Percentiles rank a stretch among this genome's conserved stretches.
phyloP scores from a whole-genome alignment of 2,888 invertebrate genomes.

The Drosophila tanythrix region DNA sequence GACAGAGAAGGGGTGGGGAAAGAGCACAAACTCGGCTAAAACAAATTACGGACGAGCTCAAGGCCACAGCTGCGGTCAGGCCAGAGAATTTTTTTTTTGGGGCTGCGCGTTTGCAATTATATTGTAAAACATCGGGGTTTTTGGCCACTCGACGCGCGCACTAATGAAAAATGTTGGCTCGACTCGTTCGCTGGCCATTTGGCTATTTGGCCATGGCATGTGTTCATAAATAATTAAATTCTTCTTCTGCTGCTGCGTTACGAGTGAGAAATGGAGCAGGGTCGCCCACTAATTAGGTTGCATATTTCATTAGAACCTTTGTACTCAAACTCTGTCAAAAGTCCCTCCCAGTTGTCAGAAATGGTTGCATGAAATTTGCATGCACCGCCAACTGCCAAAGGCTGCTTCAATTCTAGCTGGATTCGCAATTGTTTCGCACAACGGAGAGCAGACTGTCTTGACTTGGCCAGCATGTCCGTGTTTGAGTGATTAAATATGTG shows the following conservation, averaged over 20 bases:
- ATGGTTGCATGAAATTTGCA: slow-evolving; percentile 65
- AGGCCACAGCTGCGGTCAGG: slow-evolving; percentile 71
- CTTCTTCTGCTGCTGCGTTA: slow-evolving; percentile 27
- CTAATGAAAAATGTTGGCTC: slow-evolving; percentile 70
- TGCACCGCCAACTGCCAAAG: slow-evolving; percentile 37
- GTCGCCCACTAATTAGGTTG: slow-evolving; percentile 69
- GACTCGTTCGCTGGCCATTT: slow-evolving; percentile 18
- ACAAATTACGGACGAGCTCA: slow-evolving; percentile 73
- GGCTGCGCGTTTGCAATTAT: slow-evolving; percentile 62
- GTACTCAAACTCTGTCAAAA: slow-evolving; percentile 43
- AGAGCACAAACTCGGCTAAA: slow-evolving; percentile 50
- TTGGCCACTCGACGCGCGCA: slow-evolving; percentile 54
- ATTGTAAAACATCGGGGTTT: slow-evolving; percentile 63
- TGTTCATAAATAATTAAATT: slow-evolving; percentile 78
- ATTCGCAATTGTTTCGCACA: slow-evolving; percentile 32
- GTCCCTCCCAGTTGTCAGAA: slow-evolving; percentile 38
- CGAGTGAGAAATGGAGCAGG: slow-evolving; percentile 57
- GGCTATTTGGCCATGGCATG: slow-evolving; percentile 51
- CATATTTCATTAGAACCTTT: slow-evolving; percentile 50
- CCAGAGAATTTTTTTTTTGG: slow-evolving; percentile 41
- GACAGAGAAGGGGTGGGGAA: slow-evolving; percentile 4
- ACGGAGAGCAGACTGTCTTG: slow-evolving; percentile 23
- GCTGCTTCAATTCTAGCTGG: slow-evolving; percentile 6
- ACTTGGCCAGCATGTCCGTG: background rate
- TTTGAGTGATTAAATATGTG: background rate